These are phyloP conservation scores for Standfussiana lucernea DNA, from an alignment of 2,888 invertebrate species.

Conservation along the genomic window DNA sequence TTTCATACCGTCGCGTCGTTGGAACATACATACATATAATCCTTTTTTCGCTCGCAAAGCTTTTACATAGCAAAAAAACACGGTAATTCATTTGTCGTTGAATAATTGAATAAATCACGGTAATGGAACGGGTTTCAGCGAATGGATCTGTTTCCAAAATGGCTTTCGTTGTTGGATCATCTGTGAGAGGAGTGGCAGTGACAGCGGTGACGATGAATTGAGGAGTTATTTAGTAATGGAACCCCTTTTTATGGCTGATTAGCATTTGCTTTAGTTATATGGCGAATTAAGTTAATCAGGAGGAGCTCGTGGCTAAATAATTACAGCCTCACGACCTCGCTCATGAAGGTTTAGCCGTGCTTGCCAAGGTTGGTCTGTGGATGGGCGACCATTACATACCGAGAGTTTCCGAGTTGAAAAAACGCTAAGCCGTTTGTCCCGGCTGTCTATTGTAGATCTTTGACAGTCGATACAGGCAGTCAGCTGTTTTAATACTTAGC, in stretches of 20 bases:
- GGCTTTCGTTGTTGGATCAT: constrained; percentile 70
- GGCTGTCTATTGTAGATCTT: too few relatives aligned
- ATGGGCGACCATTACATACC: too few relatives aligned
- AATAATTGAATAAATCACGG: constrained; percentile 88
- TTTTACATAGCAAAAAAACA: constrained; percentile 71
- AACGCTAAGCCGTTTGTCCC: too few relatives aligned
- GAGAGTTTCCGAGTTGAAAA: too few relatives aligned
- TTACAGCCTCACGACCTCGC: too few relatives aligned
- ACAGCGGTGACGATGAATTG: constrained; percentile 16
- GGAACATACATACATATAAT: constrained; percentile 56
- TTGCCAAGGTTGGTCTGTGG: too few relatives aligned
- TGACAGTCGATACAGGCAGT: too few relatives aligned
- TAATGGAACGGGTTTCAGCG: constrained; percentile 85
- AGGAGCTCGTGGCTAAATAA: too few relatives aligned
- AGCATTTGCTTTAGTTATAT: neutral
- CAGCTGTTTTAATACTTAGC: neutral
- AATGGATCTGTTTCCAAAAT: constrained; percentile 82
- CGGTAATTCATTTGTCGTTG: constrained; percentile 84
- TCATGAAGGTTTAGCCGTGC: too few relatives aligned
- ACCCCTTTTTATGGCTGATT: neutral
- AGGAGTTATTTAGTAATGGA: constrained; percentile 4
- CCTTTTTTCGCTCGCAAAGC: constrained; percentile 56
- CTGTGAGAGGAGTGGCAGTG: constrained; percentile 35
- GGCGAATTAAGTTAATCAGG: too few relatives aligned
- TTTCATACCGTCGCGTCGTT: constrained; percentile 21